These are phyloP conservation scores for Neosilurus mollespiculum DNA, from an alignment of 2,797 vertebrate species.

Conservation along the genomic window DNA sequence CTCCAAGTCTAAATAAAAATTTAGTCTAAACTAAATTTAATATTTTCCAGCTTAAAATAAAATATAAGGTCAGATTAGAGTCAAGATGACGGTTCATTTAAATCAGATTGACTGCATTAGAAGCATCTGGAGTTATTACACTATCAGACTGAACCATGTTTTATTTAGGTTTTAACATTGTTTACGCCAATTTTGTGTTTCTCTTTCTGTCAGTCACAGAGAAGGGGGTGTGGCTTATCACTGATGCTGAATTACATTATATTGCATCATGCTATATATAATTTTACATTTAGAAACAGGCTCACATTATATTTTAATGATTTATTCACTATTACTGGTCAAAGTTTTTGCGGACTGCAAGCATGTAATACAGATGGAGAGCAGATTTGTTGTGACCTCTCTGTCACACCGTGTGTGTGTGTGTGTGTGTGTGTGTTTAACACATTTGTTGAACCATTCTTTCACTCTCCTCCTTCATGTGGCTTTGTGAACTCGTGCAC, in stretches of 20 bases:
- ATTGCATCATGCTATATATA: not conserved
- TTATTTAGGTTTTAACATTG: not conserved
- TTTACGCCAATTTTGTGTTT: not conserved
- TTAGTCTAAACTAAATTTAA: too few species aligned
- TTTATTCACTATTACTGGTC: not conserved
- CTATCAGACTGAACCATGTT: not conserved
- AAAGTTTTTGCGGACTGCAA: not conserved
- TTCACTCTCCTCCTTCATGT: not conserved
- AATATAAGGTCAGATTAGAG: too few species aligned
- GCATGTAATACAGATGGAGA: not conserved
- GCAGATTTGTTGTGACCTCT: not conserved
- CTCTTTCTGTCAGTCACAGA: not conserved
- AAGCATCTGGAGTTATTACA: not conserved
- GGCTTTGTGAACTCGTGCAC: slow-evolving; percentile 13
- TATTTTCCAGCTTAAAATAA: not conserved
- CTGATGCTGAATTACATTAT: not conserved
- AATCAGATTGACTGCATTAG: not conserved
- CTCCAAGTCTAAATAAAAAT: too few species aligned
- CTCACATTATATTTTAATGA: too few species aligned
- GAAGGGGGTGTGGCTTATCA: not conserved
- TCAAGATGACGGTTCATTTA: too few species aligned
- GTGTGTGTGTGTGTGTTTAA: slow-evolving; percentile 12
- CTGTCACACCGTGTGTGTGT: slow-evolving; percentile 11
- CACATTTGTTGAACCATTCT: slow-evolving; percentile 9
- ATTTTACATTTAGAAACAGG: not conserved